Conservation (phyloP, 1,140 invertebrate genomes). For the Drosophila tropicalis region DNA sequence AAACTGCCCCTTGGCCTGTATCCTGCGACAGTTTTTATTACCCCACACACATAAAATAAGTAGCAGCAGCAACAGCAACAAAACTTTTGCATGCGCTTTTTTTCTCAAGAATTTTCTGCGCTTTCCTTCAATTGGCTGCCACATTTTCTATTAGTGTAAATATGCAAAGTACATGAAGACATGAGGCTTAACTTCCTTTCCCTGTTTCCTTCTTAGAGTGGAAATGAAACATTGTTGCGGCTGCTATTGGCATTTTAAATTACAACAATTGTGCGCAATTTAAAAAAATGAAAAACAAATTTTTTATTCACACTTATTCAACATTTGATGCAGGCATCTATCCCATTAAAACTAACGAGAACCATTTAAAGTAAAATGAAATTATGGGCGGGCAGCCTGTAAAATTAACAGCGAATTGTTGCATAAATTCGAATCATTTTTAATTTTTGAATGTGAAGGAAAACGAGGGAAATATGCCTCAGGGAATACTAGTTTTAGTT, state of each 20-base stretch:
- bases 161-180: constrained; percentile 82
- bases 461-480: no score
- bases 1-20: constrained; percentile 63
- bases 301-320: constrained; percentile 60
- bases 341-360: constrained; percentile 60
- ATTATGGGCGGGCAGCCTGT: constrained; percentile 33
- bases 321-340: constrained; percentile 42
- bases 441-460: no score
- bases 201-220: constrained; percentile 39
- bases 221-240: constrained; percentile 73
- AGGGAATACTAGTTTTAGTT: no score
- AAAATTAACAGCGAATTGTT: no score
- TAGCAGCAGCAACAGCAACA: constrained; percentile 35
- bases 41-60: constrained; percentile 71
- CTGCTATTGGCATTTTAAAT: constrained; percentile 59
- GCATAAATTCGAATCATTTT: neutral
- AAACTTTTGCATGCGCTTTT: constrained; percentile 63
- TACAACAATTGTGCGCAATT: constrained; percentile 71
- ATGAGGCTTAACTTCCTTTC: constrained; percentile 74
- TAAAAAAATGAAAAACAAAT: constrained; percentile 49
- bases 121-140: constrained; percentile 66
- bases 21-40: constrained; percentile 76
- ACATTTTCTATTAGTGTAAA: constrained; percentile 82
- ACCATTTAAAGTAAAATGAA: constrained; percentile 56
- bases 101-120: constrained; percentile 23